Base-by-base conservation (phyloP, 2,888 invertebrate species). In the Stenolophus ochropezus region DNA sequence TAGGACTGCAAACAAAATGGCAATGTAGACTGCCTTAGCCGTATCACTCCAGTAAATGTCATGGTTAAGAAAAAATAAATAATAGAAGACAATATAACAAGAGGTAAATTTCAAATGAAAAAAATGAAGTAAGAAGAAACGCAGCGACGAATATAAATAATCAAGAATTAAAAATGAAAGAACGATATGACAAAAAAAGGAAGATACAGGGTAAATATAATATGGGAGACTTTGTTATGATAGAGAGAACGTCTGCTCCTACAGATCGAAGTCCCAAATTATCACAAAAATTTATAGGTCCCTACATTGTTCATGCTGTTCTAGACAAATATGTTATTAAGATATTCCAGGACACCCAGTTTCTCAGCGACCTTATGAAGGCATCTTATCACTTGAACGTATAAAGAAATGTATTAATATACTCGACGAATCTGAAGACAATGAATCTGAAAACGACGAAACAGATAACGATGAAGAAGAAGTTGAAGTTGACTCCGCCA, bases 21-120 rank as follows among this genome's bases (percentile, higher is more conserved):
- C 25, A 47, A 84, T 61, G 84, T 82, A 18, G 83, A 84, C 69
- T 73, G 81, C 11, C 75, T 82, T 21, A 82, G 82, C 42, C 56
- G 83, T 18, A 51, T 58, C 51, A 42, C 53, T 27, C 71, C 76
- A 8, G 53, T 82, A 11, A 77, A 82, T n/a, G n/a, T n/a, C 16
- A 4, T 77, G n/a, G 51, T 82, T 8, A 23, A 47, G 58, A 5
- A 51, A 71, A 25, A 21, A 21, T 25, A 76, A 56, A 42, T 76
- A 18, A 18, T 56, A 18, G 58, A 76, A 76, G 77, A 77, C 5
- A 53, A 71, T 18, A 20, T 81, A 25, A 25, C 25, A 6, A 23
- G 53, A 20, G 77, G 20, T 47, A 53, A 77, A 14, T 42, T 74
- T 14, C 16, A 33, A 8, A 47, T 53, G 25, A 53, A 49, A 65